Evolutionary conservation across 2,113 vertebrate genomes (phyloP), one percentile per base, ranked within the genome.

Genomic region (Ophthalmolycus amberensis): DNA sequence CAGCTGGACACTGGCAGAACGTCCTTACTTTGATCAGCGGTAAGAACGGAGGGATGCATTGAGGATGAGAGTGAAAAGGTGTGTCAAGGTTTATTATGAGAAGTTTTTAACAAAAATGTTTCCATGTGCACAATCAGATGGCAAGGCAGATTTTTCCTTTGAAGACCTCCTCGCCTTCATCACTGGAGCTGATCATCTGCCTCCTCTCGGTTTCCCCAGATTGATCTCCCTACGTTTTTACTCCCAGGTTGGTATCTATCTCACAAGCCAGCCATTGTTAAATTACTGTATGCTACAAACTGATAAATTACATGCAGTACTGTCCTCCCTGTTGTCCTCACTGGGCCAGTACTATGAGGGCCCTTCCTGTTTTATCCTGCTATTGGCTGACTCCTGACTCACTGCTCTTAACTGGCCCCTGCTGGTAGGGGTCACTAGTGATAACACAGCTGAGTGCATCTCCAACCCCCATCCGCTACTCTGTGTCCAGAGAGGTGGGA

Each of bases 161-260:
- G 84, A 92, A 77, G 92, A 95, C 32, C 86, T 94, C 69, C 89
- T 95, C 6, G 22, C 63, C 58, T 94, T 94, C 81, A 80, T 92
- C 82, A 93, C 90, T 6, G 94, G 89, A 77, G 65, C 76, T 6
- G 86, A 91, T 67, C 79, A 83, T 29, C 59, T 91, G 34, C 93
- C 91, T 75, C 83, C 82, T 20, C 79, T 90, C 37, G 93, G 94
- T 9, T 86, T 94, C 32, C 20, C 85, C 27, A 70, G 58, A 40
- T 48, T 37, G 22, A 89, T 93, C 67, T 86, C 83, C 1, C 78
- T 94, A 60, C 25, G 60, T 42, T 95, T 95, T 81, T 93, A 93
- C 81, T 74, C 89, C 40, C 93, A 90, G 85, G 94, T 94, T 44
- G 10, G 72, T 82, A 56, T 40, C 22, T 54, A 10, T 54, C 20